phyloP scores from a whole-genome alignment of 2,113 vertebrate genomes.

The Pterophyllum scalare region DNA sequence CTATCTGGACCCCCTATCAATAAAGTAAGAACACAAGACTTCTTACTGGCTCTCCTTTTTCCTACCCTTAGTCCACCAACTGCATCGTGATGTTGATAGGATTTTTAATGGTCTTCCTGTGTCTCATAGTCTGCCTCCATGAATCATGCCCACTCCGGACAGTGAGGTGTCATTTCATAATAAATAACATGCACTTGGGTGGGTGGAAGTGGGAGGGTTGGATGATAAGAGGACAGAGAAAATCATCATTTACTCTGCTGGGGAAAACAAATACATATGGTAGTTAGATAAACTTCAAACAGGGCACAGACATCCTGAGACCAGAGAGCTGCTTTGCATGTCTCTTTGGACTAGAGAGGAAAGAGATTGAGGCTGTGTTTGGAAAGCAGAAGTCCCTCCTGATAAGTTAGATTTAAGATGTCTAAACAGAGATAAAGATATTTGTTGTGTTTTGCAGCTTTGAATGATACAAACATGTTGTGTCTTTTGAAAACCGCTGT shows the following conservation, averaged over 20 bases:
- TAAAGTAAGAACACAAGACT: constrained; percentile 47
- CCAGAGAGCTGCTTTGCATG: constrained; percentile 60
- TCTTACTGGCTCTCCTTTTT: constrained; percentile 41
- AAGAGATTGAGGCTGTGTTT: constrained; percentile 74
- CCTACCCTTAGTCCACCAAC: constrained; percentile 34
- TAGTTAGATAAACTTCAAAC: constrained; percentile 81
- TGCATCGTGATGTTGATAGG: constrained; percentile 67
- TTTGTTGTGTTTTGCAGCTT: constrained; percentile 78
- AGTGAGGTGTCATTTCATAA: constrained; percentile 75
- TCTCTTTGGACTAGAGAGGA: constrained; percentile 72
- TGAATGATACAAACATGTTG: constrained; percentile 54
- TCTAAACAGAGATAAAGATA: constrained; percentile 69
- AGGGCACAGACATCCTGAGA: constrained; percentile 64
- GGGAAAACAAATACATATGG: constrained; percentile 75
- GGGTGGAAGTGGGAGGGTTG: constrained; percentile 47
- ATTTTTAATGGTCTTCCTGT: constrained; percentile 73
- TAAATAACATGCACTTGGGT: constrained; percentile 68
- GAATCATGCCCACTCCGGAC: constrained; percentile 69
- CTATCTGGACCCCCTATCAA: constrained; percentile 52
- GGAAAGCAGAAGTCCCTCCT: constrained; percentile 64
- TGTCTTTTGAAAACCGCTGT: constrained; percentile 68
- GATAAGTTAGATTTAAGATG: constrained; percentile 79
- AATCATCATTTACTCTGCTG: constrained; percentile 68
- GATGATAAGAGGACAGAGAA: constrained; percentile 70
- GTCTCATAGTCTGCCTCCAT: constrained; percentile 54